phyloP scores from a whole-genome alignment of 2,797 vertebrate species.

The Hozukius guyotensis region DNA sequence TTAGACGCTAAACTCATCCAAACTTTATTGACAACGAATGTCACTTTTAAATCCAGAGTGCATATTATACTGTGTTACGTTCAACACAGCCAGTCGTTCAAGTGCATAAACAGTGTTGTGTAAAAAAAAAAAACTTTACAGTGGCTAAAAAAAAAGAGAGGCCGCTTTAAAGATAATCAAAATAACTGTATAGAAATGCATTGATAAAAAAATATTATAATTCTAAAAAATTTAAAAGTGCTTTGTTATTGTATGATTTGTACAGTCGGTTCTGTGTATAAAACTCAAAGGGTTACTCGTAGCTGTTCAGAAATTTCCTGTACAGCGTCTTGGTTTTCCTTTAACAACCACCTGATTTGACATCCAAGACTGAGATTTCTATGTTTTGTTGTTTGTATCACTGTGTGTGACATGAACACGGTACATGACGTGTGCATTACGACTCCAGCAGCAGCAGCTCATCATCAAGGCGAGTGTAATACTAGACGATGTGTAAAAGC shows the following conservation, averaged over 20 bases:
- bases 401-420: slow-evolving; percentile 64
- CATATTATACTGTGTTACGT: slow-evolving; percentile 18
- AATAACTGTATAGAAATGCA: slow-evolving; percentile 73
- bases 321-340: slow-evolving; percentile 52
- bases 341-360: slow-evolving; percentile 54
- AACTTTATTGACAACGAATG: slow-evolving; percentile 60
- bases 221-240: slow-evolving; percentile 61
- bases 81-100: slow-evolving; percentile 37
- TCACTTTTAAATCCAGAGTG: slow-evolving; percentile 49
- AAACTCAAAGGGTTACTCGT: slow-evolving; percentile 57
- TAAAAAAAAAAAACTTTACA: slow-evolving; percentile 15
- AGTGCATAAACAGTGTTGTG: slow-evolving; percentile 54
- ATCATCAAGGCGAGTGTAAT: slow-evolving; percentile 45
- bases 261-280: slow-evolving; percentile 78
- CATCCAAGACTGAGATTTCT: slow-evolving; percentile 61
- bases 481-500: slow-evolving; percentile 51
- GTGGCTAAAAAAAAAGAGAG: slow-evolving; percentile 27
- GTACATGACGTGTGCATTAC: slow-evolving; percentile 47
- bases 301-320: slow-evolving; percentile 73
- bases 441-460: slow-evolving; percentile 55
- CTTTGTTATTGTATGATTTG: slow-evolving; percentile 80
- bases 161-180: slow-evolving; percentile 52
- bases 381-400: slow-evolving; percentile 57
- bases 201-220: slow-evolving; percentile 64
- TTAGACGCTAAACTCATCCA: slow-evolving; percentile 23